phyloP scores from a whole-genome alignment of 2,797 vertebrate genomes.

The Nannoperca australis region DNA sequence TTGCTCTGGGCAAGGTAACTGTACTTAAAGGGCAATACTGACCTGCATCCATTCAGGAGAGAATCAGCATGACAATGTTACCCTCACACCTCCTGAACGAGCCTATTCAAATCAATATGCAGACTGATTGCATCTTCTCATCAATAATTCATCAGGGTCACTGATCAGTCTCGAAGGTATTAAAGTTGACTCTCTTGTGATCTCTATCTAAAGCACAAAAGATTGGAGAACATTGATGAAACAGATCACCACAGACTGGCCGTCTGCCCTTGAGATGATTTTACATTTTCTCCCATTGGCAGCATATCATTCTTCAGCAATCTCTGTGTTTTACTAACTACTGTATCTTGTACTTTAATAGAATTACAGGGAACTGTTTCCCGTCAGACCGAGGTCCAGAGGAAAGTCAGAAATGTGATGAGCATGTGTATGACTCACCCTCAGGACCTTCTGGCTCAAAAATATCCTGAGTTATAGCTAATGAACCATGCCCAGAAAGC shows the following conservation, averaged over 20 bases:
- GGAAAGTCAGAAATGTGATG: slow-evolving; percentile 51
- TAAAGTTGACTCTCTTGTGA: slow-evolving; percentile 35
- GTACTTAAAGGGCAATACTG: slow-evolving; percentile 27
- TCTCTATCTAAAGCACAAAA: slow-evolving; percentile 34
- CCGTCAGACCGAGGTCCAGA: neutral
- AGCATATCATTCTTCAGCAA: neutral
- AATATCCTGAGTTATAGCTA: slow-evolving; percentile 69
- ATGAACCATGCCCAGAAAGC: slow-evolving; percentile 54
- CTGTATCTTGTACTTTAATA: neutral
- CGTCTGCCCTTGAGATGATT: slow-evolving; percentile 19
- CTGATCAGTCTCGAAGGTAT: slow-evolving; percentile 45
- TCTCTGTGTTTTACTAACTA: slow-evolving; percentile 3
- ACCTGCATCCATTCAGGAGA: slow-evolving; percentile 21
- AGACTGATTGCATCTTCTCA: slow-evolving; percentile 56
- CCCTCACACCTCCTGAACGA: slow-evolving; percentile 41
- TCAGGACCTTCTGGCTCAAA: slow-evolving; percentile 30
- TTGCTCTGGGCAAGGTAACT: slow-evolving; percentile 12
- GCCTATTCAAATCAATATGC: slow-evolving; percentile 41
- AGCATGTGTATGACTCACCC: slow-evolving; percentile 50
- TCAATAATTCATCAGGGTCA: slow-evolving; percentile 71
- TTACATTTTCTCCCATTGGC: slow-evolving; percentile 1
- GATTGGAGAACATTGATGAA: slow-evolving; percentile 31
- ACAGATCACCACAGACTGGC: slow-evolving; percentile 6
- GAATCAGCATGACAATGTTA: slow-evolving; percentile 59
- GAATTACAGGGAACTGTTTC: neutral